Conservation (phyloP, 2,888 invertebrate genomes). For the Eupithecia subumbrata region DNA sequence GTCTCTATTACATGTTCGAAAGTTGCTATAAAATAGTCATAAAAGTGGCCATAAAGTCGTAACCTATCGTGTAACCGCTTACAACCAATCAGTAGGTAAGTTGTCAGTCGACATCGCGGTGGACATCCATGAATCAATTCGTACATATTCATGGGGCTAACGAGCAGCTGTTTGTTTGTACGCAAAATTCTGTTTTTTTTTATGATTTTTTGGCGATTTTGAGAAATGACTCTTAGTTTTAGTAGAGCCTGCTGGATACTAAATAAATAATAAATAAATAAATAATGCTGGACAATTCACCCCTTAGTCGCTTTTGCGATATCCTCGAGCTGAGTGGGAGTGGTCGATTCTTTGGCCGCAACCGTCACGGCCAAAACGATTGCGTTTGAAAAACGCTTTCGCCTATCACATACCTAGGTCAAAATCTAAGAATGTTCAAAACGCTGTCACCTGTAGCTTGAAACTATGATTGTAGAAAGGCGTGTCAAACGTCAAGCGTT, state of each 20-base stretch:
- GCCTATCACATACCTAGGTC: not conserved
- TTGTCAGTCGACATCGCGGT: not conserved
- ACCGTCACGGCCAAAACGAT: no score
- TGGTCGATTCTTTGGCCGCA: no score
- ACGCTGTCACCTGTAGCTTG: conserved; percentile 20
- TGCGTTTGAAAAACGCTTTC: not conserved
- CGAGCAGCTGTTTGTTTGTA: conserved; percentile 49
- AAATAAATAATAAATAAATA: no score
- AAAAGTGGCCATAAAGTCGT: conserved; percentile 13
- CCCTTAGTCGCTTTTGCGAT: no score
- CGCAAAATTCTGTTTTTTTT: not conserved
- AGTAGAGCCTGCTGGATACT: no score
- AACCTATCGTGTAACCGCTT: conserved; percentile 12
- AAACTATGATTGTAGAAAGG: conserved; percentile 45
- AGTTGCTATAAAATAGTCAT: conserved; percentile 25
- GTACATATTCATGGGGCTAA: conserved; percentile 63
- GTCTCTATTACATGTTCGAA: conserved; percentile 1
- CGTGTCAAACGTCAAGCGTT: conserved; percentile 52
- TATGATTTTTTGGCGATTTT: not conserved
- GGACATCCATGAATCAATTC: conserved; percentile 43
- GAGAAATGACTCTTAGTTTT: not conserved
- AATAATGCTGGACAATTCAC: no score
- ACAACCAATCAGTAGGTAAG: conserved; percentile 18
- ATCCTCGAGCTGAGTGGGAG: no score
- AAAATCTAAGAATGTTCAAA: not conserved